Conservation (phyloP, 2,113 vertebrate genomes). For the Oryctolagus cuniculus region mOryCun1.1 NC_091453.1:84220501-84221000, state of each 20-base stretch:
- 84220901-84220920: neutral
- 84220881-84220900: neutral
- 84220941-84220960: too few species aligned
- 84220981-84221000: too few species aligned
- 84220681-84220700: neutral
- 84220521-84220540: conserved; percentile 18
- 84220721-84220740: neutral
- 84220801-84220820: neutral
- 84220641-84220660: conserved; percentile 3
- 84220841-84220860: neutral
- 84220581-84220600: neutral
- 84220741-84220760: neutral
- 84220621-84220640: neutral
- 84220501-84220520: neutral
- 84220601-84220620: neutral
- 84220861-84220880: neutral
- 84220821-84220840: neutral
- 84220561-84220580: conserved; percentile 30
- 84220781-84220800: too few species aligned
- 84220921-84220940: neutral
- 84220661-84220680: neutral
- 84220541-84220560: neutral
- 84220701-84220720: neutral
- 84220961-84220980: too few species aligned
- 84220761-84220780: too few species aligned